Percentiles rank a stretch among this genome's conserved stretches.
These are phyloP conservation scores for Pocillopora grandis DNA, from an alignment of 92 coral and sea anemone species.

Conservation along the genomic window DNA sequence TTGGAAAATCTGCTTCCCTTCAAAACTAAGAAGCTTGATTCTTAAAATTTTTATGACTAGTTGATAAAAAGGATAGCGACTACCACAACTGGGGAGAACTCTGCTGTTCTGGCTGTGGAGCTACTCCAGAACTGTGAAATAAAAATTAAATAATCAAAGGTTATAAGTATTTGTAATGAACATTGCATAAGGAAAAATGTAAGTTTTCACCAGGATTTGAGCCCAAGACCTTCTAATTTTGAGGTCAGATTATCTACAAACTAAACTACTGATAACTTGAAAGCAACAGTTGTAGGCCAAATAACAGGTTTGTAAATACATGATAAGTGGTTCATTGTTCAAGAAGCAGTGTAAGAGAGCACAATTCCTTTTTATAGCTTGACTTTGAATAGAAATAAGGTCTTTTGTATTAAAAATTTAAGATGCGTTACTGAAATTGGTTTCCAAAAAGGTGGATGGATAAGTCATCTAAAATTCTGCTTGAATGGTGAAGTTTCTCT, in stretches of 20 bases:
- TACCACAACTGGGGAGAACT: conserved; percentile 96
- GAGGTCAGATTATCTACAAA: neutral
- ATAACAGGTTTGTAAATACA: no score
- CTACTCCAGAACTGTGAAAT: conserved; percentile 85
- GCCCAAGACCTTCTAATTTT: neutral
- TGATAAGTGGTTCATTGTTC: no score
- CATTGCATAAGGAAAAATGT: neutral
- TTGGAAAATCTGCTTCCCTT: neutral
- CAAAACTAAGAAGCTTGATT: neutral
- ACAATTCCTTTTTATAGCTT: no score
- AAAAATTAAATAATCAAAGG: neutral
- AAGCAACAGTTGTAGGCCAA: no score
- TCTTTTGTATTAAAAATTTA: no score
- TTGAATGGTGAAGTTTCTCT: no score
- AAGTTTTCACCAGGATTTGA: neutral
- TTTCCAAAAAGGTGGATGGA: no score
- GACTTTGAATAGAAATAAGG: no score
- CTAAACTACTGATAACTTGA: neutral
- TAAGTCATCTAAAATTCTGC: no score
- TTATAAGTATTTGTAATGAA: no score
- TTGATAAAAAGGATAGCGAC: conserved; percentile 5
- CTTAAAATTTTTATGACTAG: neutral
- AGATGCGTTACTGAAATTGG: no score
- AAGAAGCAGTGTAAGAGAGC: no score
- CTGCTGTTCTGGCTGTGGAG: conserved; percentile 92